Evolutionary conservation across 2,888 invertebrate species (phyloP).

Genomic region (Hirtodrosophila alboralis): DNA sequence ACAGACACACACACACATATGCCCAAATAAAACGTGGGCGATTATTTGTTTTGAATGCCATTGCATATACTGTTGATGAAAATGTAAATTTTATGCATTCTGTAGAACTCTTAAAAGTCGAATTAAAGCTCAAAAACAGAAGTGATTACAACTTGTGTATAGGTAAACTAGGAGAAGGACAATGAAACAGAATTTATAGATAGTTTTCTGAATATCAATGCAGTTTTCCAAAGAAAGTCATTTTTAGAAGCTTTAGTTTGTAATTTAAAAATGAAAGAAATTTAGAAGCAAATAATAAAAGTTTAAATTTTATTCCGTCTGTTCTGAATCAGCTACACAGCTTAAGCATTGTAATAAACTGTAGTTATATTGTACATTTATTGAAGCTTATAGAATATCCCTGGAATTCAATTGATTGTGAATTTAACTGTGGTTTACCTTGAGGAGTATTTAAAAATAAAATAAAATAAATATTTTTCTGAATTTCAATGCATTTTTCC

Average conservation of each 20-base stretch:
- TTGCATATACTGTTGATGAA: constrained; percentile 68
- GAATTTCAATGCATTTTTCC: constrained; percentile 10
- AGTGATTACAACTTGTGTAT: constrained; percentile 44
- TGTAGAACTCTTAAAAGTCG: constrained; percentile 34
- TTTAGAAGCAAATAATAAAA: too few relatives aligned
- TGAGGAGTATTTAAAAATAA: constrained; percentile 22
- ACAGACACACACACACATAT: constrained; percentile 3
- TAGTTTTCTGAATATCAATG: constrained; percentile 7
- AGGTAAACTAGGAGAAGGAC: constrained; percentile 17
- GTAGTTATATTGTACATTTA: too few relatives aligned
- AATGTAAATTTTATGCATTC: constrained; percentile 78
- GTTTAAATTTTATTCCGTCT: too few relatives aligned
- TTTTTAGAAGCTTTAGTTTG: constrained; percentile 1
- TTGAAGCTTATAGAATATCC: too few relatives aligned
- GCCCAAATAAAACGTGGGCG: constrained; percentile 18
- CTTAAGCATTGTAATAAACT: too few relatives aligned
- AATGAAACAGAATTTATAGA: constrained; percentile 22
- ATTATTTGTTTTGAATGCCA: constrained; percentile 52
- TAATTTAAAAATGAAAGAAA: too few relatives aligned
- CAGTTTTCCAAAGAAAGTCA: constrained; percentile 8
- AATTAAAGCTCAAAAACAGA: constrained; percentile 29
- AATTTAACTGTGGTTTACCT: too few relatives aligned
- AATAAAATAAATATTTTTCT: constrained; percentile 8
- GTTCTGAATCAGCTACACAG: too few relatives aligned
- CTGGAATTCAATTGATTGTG: too few relatives aligned